Evolutionary conservation across 23 tunicate genomes (phyloP).

Genomic region (Diplosoma virens): DNA sequence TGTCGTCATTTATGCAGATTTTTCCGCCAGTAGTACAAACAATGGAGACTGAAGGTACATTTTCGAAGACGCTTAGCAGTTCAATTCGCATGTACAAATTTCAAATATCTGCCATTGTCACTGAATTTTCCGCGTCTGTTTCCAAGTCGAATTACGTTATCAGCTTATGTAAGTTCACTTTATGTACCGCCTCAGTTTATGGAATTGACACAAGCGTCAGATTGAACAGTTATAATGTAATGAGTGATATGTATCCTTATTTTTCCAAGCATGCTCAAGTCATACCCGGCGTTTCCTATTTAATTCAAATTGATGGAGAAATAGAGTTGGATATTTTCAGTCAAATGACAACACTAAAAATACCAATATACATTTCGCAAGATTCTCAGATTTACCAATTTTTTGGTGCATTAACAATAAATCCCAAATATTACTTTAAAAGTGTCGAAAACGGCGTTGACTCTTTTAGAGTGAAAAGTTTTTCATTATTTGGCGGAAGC

Average conservation of each 20-base stretch:
- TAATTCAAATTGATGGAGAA: slow-evolving; percentile 2
- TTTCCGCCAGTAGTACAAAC: slow-evolving; percentile 4
- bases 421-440: neutral
- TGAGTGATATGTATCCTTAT: neutral
- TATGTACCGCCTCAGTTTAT: neutral
- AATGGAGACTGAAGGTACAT: no score
- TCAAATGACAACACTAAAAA: neutral
- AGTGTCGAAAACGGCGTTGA: neutral
- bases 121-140: neutral
- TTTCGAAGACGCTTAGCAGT: no score
- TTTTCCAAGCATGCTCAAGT: neutral
- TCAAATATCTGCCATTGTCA: neutral
- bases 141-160: neutral
- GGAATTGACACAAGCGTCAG: neutral
- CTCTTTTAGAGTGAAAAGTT: neutral
- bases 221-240: neutral
- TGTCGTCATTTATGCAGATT: neutral
- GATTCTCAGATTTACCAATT: neutral
- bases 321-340: neutral
- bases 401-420: neutral
- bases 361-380: neutral
- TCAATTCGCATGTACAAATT: neutral
- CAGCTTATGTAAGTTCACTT: neutral
- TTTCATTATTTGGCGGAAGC: neutral
- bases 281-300: neutral